These are phyloP conservation scores for Rissa tridactyla DNA, from an alignment of 2,113 vertebrate species.

Conservation along the genomic window DNA sequence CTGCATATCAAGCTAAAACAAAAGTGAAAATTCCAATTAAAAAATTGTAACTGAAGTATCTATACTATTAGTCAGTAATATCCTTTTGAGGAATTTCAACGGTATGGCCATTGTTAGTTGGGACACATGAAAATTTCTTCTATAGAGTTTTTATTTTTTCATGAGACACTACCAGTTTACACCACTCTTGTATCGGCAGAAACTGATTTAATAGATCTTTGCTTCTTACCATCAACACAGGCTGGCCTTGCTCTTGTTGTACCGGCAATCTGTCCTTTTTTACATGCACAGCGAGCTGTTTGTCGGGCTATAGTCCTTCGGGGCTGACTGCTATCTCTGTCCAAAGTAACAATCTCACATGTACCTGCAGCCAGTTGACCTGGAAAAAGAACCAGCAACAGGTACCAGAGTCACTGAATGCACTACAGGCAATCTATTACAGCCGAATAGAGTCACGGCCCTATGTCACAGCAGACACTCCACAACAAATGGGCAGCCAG, in stretches of 20 bases:
- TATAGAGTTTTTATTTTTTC: not conserved
- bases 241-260: constrained; percentile 97
- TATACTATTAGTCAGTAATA: not conserved
- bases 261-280: constrained; percentile 98
- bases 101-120: not conserved
- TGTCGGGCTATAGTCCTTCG: constrained; percentile 97
- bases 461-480: constrained; percentile 44
- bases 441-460: not conserved
- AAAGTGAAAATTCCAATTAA: not conserved
- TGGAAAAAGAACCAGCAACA: constrained; percentile 78
- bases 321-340: constrained; percentile 97
- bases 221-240: constrained; percentile 94
- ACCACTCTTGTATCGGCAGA: not conserved
- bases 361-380: constrained; percentile 98
- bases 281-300: constrained; percentile 98
- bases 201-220: constrained; percentile 42
- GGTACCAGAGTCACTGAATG: constrained; percentile 66
- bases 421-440: constrained; percentile 54
- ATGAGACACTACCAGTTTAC: not conserved
- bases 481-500: constrained; percentile 58
- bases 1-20: not conserved
- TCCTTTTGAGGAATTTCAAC: not conserved
- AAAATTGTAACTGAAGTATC: not conserved
- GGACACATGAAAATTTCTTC: not conserved
- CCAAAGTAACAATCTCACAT: constrained; percentile 96